A percentile compares a stretch with the other conserved stretches of the same genome.
These are phyloP conservation scores for Geotrypetes seraphini DNA, from an alignment of 2,797 vertebrate species.

Conservation along the genomic window DNA sequence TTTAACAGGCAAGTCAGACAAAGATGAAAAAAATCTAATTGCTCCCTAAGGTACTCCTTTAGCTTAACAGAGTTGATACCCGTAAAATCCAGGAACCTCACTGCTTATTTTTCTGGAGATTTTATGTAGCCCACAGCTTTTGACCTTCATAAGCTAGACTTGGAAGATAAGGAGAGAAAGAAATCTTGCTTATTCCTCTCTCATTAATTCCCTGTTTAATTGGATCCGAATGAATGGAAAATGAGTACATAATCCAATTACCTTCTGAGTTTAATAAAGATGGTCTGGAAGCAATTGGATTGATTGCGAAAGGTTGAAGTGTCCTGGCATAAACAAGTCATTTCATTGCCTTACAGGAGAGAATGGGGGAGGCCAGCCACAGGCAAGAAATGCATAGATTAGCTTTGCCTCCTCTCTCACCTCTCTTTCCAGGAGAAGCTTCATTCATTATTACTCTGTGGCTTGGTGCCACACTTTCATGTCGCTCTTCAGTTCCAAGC, in stretches of 20 bases:
- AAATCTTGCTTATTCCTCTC: no score
- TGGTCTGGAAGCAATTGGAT: fast-evolving
- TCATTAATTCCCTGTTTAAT: slow-evolving; percentile 20
- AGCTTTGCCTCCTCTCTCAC: no score
- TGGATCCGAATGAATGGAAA: slow-evolving; percentile 12
- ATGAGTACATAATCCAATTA: slow-evolving; percentile 26
- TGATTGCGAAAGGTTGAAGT: background rate
- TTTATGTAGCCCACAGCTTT: no score
- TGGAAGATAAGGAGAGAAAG: slow-evolving; percentile 1
- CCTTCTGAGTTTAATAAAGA: background rate
- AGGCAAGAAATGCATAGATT: background rate
- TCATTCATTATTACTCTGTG: background rate
- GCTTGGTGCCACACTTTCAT: background rate
- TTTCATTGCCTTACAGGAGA: background rate
- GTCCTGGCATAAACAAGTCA: background rate
- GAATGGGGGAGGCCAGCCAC: background rate
- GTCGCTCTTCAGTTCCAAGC: no score
- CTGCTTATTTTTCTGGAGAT: no score
- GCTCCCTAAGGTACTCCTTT: no score
- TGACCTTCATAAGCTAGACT: background rate
- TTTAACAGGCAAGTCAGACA: no score
- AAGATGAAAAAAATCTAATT: no score
- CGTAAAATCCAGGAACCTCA: no score
- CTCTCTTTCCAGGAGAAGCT: background rate
- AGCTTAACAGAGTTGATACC: no score